A percentile compares a stretch with the other conserved stretches of the same genome.
Evolutionary conservation across 2,888 invertebrate genomes (phyloP).

Genomic region (Hoplodrina ambigua): DNA sequence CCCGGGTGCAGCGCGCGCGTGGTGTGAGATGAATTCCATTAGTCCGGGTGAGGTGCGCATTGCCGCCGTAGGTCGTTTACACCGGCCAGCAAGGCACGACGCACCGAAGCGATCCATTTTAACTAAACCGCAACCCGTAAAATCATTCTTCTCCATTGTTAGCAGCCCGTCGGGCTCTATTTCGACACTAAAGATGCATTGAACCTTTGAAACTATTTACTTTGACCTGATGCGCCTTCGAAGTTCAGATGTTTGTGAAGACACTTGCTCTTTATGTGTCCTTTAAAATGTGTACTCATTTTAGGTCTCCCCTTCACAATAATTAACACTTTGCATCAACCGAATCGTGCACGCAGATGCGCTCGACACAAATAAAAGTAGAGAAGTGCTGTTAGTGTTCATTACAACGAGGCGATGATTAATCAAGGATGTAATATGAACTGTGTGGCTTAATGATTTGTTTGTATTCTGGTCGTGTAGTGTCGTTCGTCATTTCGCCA

Average conservation of each 20-base stretch:
- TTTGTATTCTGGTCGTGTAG: slow-evolving; percentile 79
- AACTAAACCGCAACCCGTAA: slow-evolving; percentile 41
- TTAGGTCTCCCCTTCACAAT: slow-evolving; percentile 62
- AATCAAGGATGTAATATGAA: slow-evolving; percentile 72
- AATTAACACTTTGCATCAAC: slow-evolving; percentile 47
- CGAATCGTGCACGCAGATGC: slow-evolving; percentile 49
- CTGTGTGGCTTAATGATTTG: slow-evolving; percentile 65
- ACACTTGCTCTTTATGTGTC: slow-evolving; percentile 67
- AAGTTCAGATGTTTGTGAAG: slow-evolving; percentile 67
- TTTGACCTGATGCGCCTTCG: slow-evolving; percentile 76
- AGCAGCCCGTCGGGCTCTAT: slow-evolving; percentile 25
- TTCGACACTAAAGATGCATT: slow-evolving; percentile 37
- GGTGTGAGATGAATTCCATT: slow-evolving; percentile 86
- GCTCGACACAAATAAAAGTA: slow-evolving; percentile 46
- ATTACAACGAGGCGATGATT: slow-evolving; percentile 65
- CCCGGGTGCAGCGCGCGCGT: slow-evolving; percentile 70
- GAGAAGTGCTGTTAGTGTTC: slow-evolving; percentile 47
- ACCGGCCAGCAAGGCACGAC: slow-evolving; percentile 64
- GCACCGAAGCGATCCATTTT: slow-evolving; percentile 53
- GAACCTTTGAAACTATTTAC: slow-evolving; percentile 74
- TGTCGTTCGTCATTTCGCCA: slow-evolving; percentile 80
- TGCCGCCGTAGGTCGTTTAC: slow-evolving; percentile 75
- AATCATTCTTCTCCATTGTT: slow-evolving; percentile 46
- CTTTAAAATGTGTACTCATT: slow-evolving; percentile 63
- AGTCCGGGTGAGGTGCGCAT: slow-evolving; percentile 71